Conservation (phyloP, 2,797 vertebrate genomes). For the Poecilia gillii region DNA sequence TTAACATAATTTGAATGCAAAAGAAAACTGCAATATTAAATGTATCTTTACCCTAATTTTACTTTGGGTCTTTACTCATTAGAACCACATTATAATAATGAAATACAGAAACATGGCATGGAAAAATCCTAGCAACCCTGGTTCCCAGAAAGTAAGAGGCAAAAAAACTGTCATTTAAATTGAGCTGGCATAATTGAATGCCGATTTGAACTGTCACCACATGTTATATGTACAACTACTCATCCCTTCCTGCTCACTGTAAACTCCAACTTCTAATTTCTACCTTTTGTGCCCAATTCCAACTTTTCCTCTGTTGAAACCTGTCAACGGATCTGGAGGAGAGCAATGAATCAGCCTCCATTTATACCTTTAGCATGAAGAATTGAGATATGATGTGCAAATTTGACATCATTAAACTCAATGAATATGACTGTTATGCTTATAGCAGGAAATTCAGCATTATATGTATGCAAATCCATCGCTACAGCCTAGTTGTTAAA, state of each 20-base stretch:
- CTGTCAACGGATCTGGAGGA: slow-evolving; percentile 24
- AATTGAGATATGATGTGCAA: slow-evolving; percentile 38
- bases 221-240: slow-evolving; percentile 9
- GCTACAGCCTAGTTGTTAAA: slow-evolving; percentile 18
- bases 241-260: slow-evolving; percentile 18
- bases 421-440: slow-evolving; percentile 7
- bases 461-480: slow-evolving; percentile 33
- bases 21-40: neutral
- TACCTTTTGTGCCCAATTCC: slow-evolving; percentile 14
- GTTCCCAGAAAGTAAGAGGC: neutral
- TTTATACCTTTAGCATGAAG: slow-evolving; percentile 25
- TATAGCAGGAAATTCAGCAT: slow-evolving; percentile 12
- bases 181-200: slow-evolving; percentile 20
- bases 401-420: slow-evolving; percentile 16
- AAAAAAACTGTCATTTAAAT: neutral
- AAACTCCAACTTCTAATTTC: slow-evolving; percentile 26
- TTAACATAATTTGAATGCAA: neutral
- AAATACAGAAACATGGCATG: neutral
- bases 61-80: neutral
- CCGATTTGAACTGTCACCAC: neutral
- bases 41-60: neutral
- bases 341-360: slow-evolving; percentile 21
- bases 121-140: neutral
- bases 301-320: slow-evolving; percentile 20
- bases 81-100: neutral